A percentile compares a stretch with the other conserved stretches of the same genome.
These are phyloP conservation scores for Gallirallus australis DNA, from an alignment of 2,797 vertebrate species.

Conservation along the genomic window DNA sequence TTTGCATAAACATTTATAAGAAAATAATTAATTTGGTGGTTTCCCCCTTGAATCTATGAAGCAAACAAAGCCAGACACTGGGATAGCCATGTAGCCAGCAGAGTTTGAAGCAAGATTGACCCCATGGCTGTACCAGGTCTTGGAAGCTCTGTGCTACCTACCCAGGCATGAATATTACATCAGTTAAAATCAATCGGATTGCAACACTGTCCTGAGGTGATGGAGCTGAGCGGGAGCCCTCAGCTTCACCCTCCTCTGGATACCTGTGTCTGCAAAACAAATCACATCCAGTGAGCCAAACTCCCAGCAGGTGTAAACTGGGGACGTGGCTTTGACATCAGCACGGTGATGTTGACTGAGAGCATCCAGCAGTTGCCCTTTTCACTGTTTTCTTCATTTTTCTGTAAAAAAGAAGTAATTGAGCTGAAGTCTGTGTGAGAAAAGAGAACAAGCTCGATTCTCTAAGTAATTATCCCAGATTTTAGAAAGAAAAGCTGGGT, in stretches of 20 bases:
- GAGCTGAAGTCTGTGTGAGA: not conserved
- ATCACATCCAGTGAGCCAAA: not conserved
- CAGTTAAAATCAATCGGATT: not conserved
- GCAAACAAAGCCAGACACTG: not conserved
- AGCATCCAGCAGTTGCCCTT: not conserved
- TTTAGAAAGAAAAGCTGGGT: not conserved
- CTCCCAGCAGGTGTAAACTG: not conserved
- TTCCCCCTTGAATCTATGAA: not conserved
- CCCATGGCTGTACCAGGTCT: accelerated
- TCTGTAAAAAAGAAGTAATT: not conserved
- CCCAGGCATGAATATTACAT: not conserved
- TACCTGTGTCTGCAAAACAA: not conserved
- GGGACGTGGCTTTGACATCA: not conserved
- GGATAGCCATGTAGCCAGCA: not conserved
- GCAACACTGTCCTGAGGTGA: not conserved
- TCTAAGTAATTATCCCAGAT: not conserved
- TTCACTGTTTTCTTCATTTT: not conserved
- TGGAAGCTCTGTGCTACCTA: not conserved
- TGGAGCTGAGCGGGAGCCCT: not conserved
- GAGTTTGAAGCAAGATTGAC: not conserved
- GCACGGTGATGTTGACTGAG: not conserved
- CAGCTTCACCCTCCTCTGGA: not conserved
- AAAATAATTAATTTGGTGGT: not conserved
- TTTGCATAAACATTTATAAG: not conserved
- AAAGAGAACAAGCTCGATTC: not conserved